Evolutionary conservation across 1,140 invertebrate genomes (phyloP), one percentile per base, ranked within the genome.

Genomic region (Phocides pigmalion): DNA sequence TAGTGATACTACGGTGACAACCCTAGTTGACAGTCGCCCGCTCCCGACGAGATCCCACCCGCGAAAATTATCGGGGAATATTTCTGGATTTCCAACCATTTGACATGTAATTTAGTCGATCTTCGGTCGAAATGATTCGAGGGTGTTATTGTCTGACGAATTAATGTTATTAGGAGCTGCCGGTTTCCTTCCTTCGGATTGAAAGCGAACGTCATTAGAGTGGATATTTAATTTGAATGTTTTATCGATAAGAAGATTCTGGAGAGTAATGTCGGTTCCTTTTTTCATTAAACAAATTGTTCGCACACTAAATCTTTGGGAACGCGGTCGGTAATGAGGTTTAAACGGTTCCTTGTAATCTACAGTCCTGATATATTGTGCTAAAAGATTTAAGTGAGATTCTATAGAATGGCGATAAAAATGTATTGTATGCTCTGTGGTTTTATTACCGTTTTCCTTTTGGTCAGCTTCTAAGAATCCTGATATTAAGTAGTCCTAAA

Each of bases 1-100:
- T n/a, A n/a, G n/a, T n/a, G n/a, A n/a, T n/a, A n/a, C n/a, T n/a
- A n/a, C n/a, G n/a, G n/a, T n/a, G 17, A 11, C 56, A 59, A 12
- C 56, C 56, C 56, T 59, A 28, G 0, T 12, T 44, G 22, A 12
- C 37, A 35, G 22, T n/a, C 17, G 25, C 9, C 12, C 62, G 62
- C 61, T 51, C 9, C 17, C 42, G 54, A 62, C 54, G 61, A 58
- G 69, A 39, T 41, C 61, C 41, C 49, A 53, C 59, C 50, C 58
- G 54, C 63, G 69, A 70, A 80, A 82, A 84, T 84, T 84, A 82
- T 84, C 73, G 70, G 65, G 50, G 74, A 87, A 85, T 82, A 84
- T 84, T 87, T 84, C 81, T 79, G 84, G 77, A 87, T 87, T 85
- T 81, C 70, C 58, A 79, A 66, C 70, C 77, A 79, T 87, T 89